These are phyloP conservation scores for Lutjanus argentimaculatus DNA, from an alignment of 2,797 vertebrate genomes.

Conservation along the genomic window DNA sequence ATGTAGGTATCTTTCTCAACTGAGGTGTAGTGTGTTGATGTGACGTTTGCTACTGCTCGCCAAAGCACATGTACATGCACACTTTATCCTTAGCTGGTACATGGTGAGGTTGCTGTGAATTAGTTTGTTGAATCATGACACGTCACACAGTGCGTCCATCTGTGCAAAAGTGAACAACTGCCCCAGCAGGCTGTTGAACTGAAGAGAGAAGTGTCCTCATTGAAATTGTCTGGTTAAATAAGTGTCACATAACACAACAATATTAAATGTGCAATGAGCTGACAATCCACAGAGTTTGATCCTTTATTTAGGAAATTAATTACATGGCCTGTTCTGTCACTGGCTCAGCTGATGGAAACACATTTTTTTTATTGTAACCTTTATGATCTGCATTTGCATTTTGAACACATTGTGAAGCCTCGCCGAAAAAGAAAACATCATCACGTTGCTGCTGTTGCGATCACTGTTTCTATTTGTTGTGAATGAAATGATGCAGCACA, in stretches of 20 bases:
- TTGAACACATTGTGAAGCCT: background rate
- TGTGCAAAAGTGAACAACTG: constrained; percentile 8
- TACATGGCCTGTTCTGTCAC: constrained; percentile 3
- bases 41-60: too few species aligned
- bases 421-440: background rate
- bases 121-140: too few species aligned
- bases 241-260: constrained; percentile 12
- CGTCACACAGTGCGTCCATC: background rate
- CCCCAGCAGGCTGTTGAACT: background rate
- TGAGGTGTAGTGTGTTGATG: too few species aligned
- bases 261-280: constrained; percentile 4
- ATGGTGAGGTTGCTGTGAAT: too few species aligned
- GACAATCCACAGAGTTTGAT: background rate
- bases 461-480: constrained; percentile 19
- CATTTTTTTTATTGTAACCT: background rate
- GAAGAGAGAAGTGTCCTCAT: constrained; percentile 30
- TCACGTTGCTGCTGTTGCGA: constrained; percentile 8
- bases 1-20: too few species aligned
- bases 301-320: constrained; percentile 11
- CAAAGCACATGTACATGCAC: too few species aligned
- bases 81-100: too few species aligned
- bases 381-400: background rate
- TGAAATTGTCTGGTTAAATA: constrained; percentile 25
- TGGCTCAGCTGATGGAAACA: background rate
- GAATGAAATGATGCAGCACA: constrained; percentile 40